These are phyloP conservation scores for Seladonia tumulorum DNA, from an alignment of 2,888 invertebrate genomes.

Conservation along the genomic window DNA sequence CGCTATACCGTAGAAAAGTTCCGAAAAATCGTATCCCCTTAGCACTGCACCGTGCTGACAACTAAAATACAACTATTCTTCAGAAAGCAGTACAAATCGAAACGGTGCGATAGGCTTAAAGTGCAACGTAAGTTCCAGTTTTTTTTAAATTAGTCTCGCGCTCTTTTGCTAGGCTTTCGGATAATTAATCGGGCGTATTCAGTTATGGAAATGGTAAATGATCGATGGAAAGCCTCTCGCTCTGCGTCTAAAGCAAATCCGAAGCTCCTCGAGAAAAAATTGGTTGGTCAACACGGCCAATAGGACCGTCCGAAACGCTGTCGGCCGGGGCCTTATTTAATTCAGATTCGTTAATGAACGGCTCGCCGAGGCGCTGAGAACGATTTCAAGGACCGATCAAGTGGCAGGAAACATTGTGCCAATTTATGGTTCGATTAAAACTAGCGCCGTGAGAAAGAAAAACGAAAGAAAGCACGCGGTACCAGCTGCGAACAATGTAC, in stretches of 20 bases:
- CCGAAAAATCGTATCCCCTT: neutral
- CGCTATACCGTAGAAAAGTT: neutral
- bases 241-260: neutral
- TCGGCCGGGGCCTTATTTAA: neutral
- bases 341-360: conserved; percentile 36
- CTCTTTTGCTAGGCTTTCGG: neutral
- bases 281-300: neutral
- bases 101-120: too few relatives aligned
- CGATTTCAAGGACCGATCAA: conserved; percentile 17
- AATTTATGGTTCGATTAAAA: conserved; percentile 25
- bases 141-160: neutral
- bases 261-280: neutral
- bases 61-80: neutral
- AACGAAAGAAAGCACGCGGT: conserved; percentile 9
- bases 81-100: too few relatives aligned
- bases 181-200: neutral
- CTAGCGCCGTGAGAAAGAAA: conserved; percentile 12
- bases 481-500: neutral
- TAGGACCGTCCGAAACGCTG: neutral
- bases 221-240: neutral
- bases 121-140: too few relatives aligned
- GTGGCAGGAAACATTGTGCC: conserved; percentile 11
- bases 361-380: neutral
- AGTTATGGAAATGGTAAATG: neutral
- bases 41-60: neutral